Conservation (phyloP, 2,797 vertebrate species). For the Luscinia megarhynchos region DNA sequence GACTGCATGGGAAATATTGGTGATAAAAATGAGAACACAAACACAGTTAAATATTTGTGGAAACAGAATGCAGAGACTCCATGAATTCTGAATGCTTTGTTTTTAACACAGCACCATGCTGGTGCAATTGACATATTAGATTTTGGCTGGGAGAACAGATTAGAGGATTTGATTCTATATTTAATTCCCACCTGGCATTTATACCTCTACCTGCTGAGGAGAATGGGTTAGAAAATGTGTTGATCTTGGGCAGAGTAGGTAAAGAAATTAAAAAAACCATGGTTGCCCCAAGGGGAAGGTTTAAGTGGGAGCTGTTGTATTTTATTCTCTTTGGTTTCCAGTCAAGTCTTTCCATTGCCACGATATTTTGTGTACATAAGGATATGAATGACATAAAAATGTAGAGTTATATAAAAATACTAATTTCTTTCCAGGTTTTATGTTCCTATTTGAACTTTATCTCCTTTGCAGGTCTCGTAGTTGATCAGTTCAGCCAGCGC, state of each 20-base stretch:
- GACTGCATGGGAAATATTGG: not conserved
- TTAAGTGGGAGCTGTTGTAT: not conserved
- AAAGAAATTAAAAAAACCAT: not conserved
- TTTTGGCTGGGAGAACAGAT: not conserved
- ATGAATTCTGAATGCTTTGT: not conserved
- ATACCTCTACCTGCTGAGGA: not conserved
- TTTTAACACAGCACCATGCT: not conserved
- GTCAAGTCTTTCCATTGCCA: not conserved
- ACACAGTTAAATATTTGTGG: not conserved
- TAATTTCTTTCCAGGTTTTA: not conserved
- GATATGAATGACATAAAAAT: not conserved
- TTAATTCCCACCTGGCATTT: not conserved
- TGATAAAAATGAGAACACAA: not conserved
- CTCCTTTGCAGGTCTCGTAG: conserved; percentile 86
- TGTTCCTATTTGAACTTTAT: not conserved
- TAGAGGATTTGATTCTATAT: not conserved
- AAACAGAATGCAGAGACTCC: not conserved
- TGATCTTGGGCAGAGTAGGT: not conserved
- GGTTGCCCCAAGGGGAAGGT: not conserved
- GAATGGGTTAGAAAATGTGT: not conserved
- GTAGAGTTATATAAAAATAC: not conserved
- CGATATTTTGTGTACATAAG: not conserved
- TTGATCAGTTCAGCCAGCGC: conserved; percentile 94
- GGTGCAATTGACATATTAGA: not conserved
- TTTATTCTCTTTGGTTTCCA: not conserved